phyloP scores from a whole-genome alignment of 2,888 invertebrate genomes.

The Hypercompe scribonia region DNA sequence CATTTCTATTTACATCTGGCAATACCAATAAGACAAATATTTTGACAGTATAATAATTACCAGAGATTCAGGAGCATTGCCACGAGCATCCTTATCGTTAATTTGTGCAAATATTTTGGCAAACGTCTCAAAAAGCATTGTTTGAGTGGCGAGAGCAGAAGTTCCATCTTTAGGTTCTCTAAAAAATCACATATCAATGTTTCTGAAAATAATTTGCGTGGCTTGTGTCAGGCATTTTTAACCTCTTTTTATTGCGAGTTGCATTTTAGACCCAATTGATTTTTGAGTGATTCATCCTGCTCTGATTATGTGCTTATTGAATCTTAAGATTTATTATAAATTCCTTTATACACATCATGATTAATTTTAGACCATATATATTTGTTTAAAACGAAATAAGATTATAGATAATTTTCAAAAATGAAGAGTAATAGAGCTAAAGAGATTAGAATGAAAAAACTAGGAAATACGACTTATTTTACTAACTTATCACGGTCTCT shows the following conservation, averaged over 20 bases:
- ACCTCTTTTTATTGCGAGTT: no score
- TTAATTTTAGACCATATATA: no score
- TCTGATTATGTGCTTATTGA: background rate
- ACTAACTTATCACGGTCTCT: conserved; percentile 51
- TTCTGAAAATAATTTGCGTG: background rate
- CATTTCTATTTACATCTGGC: no score
- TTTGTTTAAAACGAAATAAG: background rate
- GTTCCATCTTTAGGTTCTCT: conserved; percentile 58
- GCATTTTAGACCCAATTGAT: no score
- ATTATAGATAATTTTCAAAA: background rate
- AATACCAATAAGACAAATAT: background rate
- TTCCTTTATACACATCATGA: no score
- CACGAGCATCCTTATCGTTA: conserved; percentile 58
- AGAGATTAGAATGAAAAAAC: background rate
- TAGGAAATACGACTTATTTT: background rate
- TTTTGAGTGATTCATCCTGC: no score
- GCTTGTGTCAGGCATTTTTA: no score
- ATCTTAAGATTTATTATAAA: no score
- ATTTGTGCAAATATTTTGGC: conserved; percentile 76
- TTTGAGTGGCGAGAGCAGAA: conserved; percentile 61
- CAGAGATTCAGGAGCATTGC: conserved; percentile 46
- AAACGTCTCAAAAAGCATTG: conserved; percentile 72
- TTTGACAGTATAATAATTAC: conserved; percentile 53
- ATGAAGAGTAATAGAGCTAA: background rate
- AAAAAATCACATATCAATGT: conserved; percentile 14